Evolutionary conservation across 2,113 vertebrate species (phyloP).

Genomic region (Eulemur macaco): DNA sequence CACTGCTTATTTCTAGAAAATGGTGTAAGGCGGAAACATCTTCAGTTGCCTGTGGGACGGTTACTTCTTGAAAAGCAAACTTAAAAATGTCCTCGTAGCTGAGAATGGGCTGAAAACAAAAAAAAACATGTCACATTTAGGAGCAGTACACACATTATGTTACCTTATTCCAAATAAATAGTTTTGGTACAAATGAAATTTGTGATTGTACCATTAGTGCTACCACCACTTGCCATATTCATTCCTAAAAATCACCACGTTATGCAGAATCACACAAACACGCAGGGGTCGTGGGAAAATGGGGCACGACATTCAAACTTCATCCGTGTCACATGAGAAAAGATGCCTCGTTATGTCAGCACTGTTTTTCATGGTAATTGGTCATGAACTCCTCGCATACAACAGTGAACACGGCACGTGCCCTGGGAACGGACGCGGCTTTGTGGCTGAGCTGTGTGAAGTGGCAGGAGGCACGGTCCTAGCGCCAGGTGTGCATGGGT

Average conservation of each 20-base stretch:
- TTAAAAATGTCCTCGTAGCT: slow-evolving; percentile 79
- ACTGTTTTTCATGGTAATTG: neutral
- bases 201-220: rapidly evolving
- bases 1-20: slow-evolving; percentile 64
- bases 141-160: neutral
- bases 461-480: too few relatives aligned
- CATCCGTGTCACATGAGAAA: rapidly evolving
- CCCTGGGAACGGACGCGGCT: rapidly evolving
- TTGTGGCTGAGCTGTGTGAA: rapidly evolving
- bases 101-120: slow-evolving; percentile 71
- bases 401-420: rapidly evolving
- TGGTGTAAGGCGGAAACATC: slow-evolving; percentile 71
- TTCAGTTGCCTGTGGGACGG: slow-evolving; percentile 65
- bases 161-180: too few relatives aligned
- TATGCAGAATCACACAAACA: too few relatives aligned
- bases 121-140: neutral
- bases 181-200: too few relatives aligned
- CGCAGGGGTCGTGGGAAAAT: too few relatives aligned
- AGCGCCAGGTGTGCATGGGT: neutral
- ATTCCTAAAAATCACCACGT: neutral
- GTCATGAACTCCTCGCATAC: rapidly evolving
- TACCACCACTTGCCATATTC: rapidly evolving
- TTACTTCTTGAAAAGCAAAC: slow-evolving; percentile 79
- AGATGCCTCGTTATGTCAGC: rapidly evolving
- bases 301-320: neutral